Conservation (phyloP, 2,888 invertebrate species). For the Lordiphosa fenestrarum region DNA sequence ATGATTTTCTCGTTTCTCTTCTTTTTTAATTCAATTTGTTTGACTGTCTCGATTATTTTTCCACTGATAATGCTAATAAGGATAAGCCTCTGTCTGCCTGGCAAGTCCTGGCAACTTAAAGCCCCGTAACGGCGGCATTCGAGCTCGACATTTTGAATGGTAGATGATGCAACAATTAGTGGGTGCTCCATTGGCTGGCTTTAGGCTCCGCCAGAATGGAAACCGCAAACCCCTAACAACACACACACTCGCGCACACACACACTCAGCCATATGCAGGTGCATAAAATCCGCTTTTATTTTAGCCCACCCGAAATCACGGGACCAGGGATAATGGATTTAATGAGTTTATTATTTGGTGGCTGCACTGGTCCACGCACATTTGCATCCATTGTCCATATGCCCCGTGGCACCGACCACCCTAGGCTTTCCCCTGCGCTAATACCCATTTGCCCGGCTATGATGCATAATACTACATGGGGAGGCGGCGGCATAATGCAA, state of each 20-base stretch:
- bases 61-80: constrained; percentile 74
- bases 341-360: constrained; percentile 73
- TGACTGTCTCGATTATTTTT: constrained; percentile 64
- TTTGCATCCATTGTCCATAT: constrained; percentile 25
- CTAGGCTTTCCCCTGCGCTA: no score
- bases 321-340: constrained; percentile 75
- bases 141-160: constrained; percentile 4
- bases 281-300: constrained; percentile 74
- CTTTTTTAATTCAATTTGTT: constrained; percentile 69
- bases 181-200: constrained; percentile 31
- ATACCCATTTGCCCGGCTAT: constrained; percentile 5
- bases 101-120: constrained; percentile 39
- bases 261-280: constrained; percentile 19
- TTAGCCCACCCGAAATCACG: constrained; percentile 70
- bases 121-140: constrained; percentile 8
- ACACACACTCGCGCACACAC: constrained; percentile 9
- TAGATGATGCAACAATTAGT: constrained; percentile 38
- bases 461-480: no score
- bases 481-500: background rate
- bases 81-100: constrained; percentile 57
- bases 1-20: constrained; percentile 36
- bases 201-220: constrained; percentile 8
- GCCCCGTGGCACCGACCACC: background rate
- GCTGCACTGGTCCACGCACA: constrained; percentile 19
- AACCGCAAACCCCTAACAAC: constrained; percentile 5